These are phyloP conservation scores for Danio rerio DNA, from an alignment of 2,113 vertebrate species.

Conservation along the genomic window DNA sequence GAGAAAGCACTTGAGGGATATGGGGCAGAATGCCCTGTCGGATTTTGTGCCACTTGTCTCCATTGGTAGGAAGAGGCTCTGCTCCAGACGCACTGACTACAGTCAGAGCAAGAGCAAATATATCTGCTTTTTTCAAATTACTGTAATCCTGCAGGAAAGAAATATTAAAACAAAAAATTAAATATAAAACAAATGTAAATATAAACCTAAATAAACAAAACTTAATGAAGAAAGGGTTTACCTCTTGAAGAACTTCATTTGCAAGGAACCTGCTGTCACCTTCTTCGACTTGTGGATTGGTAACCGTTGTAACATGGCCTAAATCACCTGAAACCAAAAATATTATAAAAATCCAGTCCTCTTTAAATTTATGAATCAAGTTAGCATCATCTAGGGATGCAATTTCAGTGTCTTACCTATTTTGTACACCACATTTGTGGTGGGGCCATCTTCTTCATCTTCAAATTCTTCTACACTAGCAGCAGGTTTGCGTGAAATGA, in stretches of 20 bases:
- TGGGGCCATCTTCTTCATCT: slow-evolving; percentile 88
- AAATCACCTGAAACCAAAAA: slow-evolving; percentile 84
- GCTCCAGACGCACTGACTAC: slow-evolving; percentile 90
- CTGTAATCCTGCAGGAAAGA: slow-evolving; percentile 84
- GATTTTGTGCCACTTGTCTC: slow-evolving; percentile 96
- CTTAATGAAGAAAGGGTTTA: slow-evolving; percentile 59
- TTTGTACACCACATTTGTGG: slow-evolving; percentile 90
- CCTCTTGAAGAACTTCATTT: slow-evolving; percentile 97
- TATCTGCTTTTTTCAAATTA: slow-evolving; percentile 90
- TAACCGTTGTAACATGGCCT: slow-evolving; percentile 93
- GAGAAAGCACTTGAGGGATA: slow-evolving; percentile 91
- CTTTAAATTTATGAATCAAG: background rate
- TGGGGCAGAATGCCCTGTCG: slow-evolving; percentile 88
- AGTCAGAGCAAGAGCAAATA: slow-evolving; percentile 94
- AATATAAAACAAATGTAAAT: too few species aligned
- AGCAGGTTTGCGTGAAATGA: slow-evolving; percentile 89
- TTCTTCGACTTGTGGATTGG: slow-evolving; percentile 96
- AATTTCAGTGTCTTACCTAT: slow-evolving; percentile 80
- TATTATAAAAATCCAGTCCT: background rate
- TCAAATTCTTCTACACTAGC: slow-evolving; percentile 86
- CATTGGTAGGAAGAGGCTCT: slow-evolving; percentile 91
- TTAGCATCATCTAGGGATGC: background rate
- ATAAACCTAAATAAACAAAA: too few species aligned
- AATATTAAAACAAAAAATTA: background rate
- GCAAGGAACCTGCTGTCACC: slow-evolving; percentile 96